Evolutionary conservation across 2,113 vertebrate species (phyloP), one percentile per base, ranked within the genome.

Genomic region (Ceratotherium simum): DNA sequence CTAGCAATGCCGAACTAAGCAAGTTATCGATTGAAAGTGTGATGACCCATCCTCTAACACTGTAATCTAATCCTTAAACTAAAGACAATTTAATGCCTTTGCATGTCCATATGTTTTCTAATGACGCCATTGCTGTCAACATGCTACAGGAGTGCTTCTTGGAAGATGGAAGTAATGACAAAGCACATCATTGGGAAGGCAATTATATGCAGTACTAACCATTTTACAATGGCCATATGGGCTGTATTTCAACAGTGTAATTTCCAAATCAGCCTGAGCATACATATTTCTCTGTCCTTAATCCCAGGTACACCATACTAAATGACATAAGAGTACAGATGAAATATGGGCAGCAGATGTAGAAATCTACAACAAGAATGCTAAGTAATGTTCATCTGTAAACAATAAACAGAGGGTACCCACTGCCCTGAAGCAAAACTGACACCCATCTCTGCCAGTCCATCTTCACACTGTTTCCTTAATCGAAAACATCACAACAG

Each of bases 141-240:
- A 97, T 96, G 97, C 98, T 98, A 98, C 96, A 98, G 98, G 98
- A 99, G 96, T 85, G 94, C 98, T 98, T 98, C 98, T 98, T 98
- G 97, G 98, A 98, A 98, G 98, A 98, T 97, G 98, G 98, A 98
- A 98, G 98, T 93, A 98, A 98, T 98, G 98, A 99, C 98, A 98
- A 98, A 99, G 98, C 98, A 98, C 98, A 98, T 98, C 98, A 98
- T 98, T 98, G 98, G 98, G 98, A 98, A 99, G 96, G 98, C 98
- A 99, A 99, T 99, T 99, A 99, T 98, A 98, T 97, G 98, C 97
- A 97, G 98, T 98, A 98, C 98, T 98, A 98, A 98, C 97, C 98
- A 98, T 97, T 98, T 98, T 97, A 98, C 98, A 98, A 98, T 73
- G 98, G 98, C 98, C 98, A 98, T 98, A 98, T 98, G 97, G 98